These are phyloP conservation scores for Butastur rufipennis DNA, from an alignment of 2,113 vertebrate species.

Conservation along the genomic window DNA sequence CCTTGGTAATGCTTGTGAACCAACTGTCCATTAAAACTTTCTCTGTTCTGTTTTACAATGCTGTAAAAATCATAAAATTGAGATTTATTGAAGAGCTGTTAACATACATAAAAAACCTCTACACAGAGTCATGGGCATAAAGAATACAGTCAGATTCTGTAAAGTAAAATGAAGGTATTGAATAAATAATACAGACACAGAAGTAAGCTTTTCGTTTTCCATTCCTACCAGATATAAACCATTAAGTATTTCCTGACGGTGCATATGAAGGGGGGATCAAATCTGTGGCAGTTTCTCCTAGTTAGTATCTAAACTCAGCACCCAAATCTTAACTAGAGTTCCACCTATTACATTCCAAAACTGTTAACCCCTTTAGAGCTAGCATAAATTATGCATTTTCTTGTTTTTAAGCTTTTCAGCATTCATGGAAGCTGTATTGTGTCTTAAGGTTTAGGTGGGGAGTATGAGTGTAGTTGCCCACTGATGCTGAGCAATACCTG, in stretches of 20 bases:
- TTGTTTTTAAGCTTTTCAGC: background rate
- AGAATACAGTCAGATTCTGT: background rate
- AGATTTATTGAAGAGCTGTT: background rate
- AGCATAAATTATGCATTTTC: background rate
- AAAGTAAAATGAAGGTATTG: background rate
- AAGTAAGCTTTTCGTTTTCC: background rate
- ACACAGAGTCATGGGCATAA: background rate
- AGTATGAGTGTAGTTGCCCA: background rate
- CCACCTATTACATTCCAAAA: background rate
- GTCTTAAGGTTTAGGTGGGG: background rate
- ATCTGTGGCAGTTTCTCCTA: background rate
- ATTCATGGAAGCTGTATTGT: background rate
- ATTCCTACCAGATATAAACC: background rate
- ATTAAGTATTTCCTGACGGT: background rate
- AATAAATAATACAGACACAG: background rate
- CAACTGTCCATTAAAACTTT: background rate
- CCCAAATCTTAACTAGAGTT: background rate
- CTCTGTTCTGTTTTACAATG: background rate
- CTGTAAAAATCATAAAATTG: background rate
- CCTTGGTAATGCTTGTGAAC: constrained; percentile 33
- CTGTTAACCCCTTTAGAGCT: background rate
- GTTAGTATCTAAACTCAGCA: background rate
- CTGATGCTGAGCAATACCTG: background rate
- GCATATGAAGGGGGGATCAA: background rate
- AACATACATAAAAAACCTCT: background rate